Percentiles rank a stretch among this genome's conserved stretches.
These are phyloP conservation scores for Sternotherus odoratus DNA, from an alignment of 2,797 vertebrate species.

Conservation along the genomic window DNA sequence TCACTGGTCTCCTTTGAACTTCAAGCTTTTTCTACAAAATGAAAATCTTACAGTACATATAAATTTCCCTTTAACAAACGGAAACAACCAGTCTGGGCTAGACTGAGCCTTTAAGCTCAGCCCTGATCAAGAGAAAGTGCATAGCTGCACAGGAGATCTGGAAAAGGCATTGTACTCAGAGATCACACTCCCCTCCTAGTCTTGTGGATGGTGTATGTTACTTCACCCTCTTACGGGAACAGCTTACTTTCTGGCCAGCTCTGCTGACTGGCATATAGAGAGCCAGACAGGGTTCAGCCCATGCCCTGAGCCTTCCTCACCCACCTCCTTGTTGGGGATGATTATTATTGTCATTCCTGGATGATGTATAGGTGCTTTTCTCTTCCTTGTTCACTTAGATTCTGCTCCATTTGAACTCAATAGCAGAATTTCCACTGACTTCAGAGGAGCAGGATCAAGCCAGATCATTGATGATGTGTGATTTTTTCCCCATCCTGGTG, in stretches of 20 bases:
- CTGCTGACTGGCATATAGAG: background rate
- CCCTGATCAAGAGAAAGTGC: background rate
- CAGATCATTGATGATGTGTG: background rate
- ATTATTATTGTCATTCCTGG: background rate
- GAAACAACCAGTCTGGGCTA: background rate
- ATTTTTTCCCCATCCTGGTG: background rate
- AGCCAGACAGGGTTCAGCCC: background rate
- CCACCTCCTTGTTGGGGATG: fast-evolving
- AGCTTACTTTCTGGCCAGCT: background rate
- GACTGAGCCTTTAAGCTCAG: background rate
- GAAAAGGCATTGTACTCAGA: background rate
- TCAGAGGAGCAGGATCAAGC: background rate
- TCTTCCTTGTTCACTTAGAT: background rate
- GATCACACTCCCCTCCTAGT: background rate
- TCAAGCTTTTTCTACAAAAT: background rate
- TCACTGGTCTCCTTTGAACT: background rate
- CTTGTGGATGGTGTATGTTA: background rate
- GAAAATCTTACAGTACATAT: background rate
- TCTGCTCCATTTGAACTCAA: fast-evolving
- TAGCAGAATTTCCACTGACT: background rate
- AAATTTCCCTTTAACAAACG: fast-evolving
- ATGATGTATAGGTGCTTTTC: background rate
- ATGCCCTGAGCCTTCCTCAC: background rate
- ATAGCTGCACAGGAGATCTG: background rate
- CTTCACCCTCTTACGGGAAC: background rate